Base-by-base conservation (phyloP, 2,113 vertebrate genomes). In the Casuarius casuarius region DNA sequence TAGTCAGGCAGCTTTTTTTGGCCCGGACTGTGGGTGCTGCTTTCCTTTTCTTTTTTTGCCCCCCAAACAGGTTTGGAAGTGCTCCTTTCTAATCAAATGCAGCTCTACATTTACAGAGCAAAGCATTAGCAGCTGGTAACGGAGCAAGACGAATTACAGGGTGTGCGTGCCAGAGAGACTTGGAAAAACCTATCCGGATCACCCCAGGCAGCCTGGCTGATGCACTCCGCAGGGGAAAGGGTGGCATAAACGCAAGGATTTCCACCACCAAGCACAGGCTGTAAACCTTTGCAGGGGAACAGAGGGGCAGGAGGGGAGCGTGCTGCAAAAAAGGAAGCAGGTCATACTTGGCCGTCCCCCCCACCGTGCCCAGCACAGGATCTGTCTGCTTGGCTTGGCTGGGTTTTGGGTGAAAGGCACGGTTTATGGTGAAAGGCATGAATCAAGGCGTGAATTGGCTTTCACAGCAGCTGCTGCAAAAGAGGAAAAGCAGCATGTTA, bases 381-480 rank as follows among this genome's bases (percentile, higher is more conserved):
- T 52, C 48, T n/a, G 25, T 25, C 9, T 46, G 25, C n/a, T 13
- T 49, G 26, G n/a, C 48, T 35, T 9, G 8, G 25, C 35, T 14
- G 12, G 48, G 25, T 28, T 26, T 26, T 13, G 25, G 52, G 28
- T 31, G 54, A 16, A 56, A 35, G n/a, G 68, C 22, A 38, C 18
- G 29, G 46, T 28, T 28, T 26, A 10, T 18, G 54, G 54, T 31
- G 56, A 19, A 19, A 5, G 29, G 56, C 7, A 21, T 33, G 31
- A 33, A 19, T 59, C 29, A 20, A 18, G 29, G 18, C 31, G 7
- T 1, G 29, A 23, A 3, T 9, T 4, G 1, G n/a, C 19, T 15
- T 42, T 14, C 28, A 5, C 1, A 2, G 21, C 17, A 15, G 28
- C 42, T 51, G 68, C 23, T 29, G 33, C 0, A 21, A 63, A 33